A percentile compares a stretch with the other conserved stretches of the same genome.
Conservation (phyloP, 2,888 invertebrate species). For the Drosophila suboccidentalis region DNA sequence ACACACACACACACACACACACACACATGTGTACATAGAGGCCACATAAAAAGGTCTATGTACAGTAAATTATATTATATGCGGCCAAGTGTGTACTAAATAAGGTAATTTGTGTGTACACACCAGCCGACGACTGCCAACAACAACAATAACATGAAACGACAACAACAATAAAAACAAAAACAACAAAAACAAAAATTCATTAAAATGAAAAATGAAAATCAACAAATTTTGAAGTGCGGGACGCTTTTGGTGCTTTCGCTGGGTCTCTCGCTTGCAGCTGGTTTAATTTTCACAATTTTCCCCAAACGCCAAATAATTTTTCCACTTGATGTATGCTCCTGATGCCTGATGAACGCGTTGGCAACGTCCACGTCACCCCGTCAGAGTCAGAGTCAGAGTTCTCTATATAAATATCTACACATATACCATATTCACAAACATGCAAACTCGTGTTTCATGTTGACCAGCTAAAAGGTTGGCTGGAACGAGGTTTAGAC, state of each 20-base stretch:
- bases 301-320: slow-evolving; percentile 66
- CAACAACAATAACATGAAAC: slow-evolving; percentile 36
- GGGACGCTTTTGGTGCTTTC: slow-evolving; percentile 40
- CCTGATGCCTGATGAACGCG: slow-evolving; percentile 26
- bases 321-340: slow-evolving; percentile 62
- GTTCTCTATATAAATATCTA: slow-evolving; percentile 25
- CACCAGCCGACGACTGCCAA: slow-evolving; percentile 56
- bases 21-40: slow-evolving; percentile 12
- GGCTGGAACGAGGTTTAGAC: neutral
- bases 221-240: slow-evolving; percentile 73
- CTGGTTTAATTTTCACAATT: slow-evolving; percentile 63
- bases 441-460: slow-evolving; percentile 4
- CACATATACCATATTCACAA: slow-evolving; percentile 1
- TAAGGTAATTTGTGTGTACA: slow-evolving; percentile 83
- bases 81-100: slow-evolving; percentile 77
- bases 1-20: slow-evolving; percentile 6
- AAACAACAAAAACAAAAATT: slow-evolving; percentile 72
- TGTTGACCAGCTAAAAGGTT: slow-evolving; percentile 14
- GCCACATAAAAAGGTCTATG: slow-evolving; percentile 72
- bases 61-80: slow-evolving; percentile 83
- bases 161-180: slow-evolving; percentile 53
- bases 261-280: slow-evolving; percentile 6
- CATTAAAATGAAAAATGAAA: slow-evolving; percentile 83
- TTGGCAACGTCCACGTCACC: slow-evolving; percentile 10
- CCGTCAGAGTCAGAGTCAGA: slow-evolving; percentile 10